Conservation (phyloP, 2,113 vertebrate species). For the Pyxicephalus adspersus region DNA sequence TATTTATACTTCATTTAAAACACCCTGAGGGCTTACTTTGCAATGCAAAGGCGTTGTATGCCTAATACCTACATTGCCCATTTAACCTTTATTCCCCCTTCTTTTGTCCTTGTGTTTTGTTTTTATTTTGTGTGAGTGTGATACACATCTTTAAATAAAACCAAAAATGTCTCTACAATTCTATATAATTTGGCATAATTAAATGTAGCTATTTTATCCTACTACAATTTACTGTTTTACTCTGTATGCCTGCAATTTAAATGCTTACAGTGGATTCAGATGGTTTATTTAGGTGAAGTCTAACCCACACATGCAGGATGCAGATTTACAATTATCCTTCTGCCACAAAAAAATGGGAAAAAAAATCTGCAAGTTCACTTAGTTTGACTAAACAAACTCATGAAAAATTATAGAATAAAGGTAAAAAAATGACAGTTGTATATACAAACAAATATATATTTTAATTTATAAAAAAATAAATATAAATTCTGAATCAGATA, state of each 20-base stretch:
- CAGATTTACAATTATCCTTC: constrained; percentile 71
- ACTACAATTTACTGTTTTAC: constrained; percentile 76
- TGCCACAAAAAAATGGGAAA: constrained; percentile 57
- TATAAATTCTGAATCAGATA: too few species aligned
- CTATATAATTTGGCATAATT: constrained; percentile 81
- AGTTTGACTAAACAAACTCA: neutral
- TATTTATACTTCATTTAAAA: neutral
- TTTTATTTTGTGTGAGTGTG: constrained; percentile 59
- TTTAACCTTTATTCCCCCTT: neutral
- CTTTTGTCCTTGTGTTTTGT: neutral
- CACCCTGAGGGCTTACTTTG: neutral
- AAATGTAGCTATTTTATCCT: constrained; percentile 78
- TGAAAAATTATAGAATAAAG: too few species aligned
- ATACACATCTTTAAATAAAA: constrained; percentile 74
- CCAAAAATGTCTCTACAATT: constrained; percentile 73
- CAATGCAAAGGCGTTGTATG: neutral
- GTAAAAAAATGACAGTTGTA: too few species aligned
- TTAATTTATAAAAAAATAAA: too few species aligned
- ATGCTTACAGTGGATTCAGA: constrained; percentile 66
- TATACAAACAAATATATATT: too few species aligned
- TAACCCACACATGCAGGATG: constrained; percentile 72
- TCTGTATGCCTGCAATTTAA: constrained; percentile 74
- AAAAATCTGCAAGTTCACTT: constrained; percentile 46
- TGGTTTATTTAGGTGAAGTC: constrained; percentile 75
- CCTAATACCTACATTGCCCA: neutral